phyloP scores from a whole-genome alignment of 2,113 vertebrate genomes.

The Oenanthe oenanthe region DNA sequence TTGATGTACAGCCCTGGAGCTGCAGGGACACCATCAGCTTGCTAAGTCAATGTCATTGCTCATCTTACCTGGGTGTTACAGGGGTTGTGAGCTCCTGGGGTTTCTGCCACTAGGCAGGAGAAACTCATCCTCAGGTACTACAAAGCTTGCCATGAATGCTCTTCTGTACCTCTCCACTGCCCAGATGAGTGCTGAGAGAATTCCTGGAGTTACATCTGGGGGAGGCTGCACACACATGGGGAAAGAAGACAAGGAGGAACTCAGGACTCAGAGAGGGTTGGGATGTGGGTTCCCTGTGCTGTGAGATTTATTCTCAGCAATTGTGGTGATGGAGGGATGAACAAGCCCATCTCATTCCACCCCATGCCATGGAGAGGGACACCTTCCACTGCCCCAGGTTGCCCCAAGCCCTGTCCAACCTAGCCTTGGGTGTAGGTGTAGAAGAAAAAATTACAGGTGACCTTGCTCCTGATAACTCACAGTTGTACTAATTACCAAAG shows the following conservation, averaged over 20 bases:
- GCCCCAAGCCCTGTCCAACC: background rate
- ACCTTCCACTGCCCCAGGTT: fast-evolving
- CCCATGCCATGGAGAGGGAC: background rate
- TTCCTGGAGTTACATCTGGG: fast-evolving
- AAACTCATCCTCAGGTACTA: background rate
- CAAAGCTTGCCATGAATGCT: background rate
- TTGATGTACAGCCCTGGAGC: background rate
- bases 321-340: background rate
- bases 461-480: no score
- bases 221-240: fast-evolving
- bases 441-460: no score
- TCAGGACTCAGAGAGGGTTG: background rate
- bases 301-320: background rate
- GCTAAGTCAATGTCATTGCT: background rate
- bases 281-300: background rate
- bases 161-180: background rate
- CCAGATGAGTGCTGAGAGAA: background rate
- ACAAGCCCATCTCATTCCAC: fast-evolving
- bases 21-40: fast-evolving
- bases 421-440: no score
- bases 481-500: no score
- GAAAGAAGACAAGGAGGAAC: background rate
- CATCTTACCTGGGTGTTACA: background rate
- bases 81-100: fast-evolving
- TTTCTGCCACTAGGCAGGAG: background rate